Conservation (phyloP, 2,888 invertebrate genomes). For the Agrochola lychnidis region DNA sequence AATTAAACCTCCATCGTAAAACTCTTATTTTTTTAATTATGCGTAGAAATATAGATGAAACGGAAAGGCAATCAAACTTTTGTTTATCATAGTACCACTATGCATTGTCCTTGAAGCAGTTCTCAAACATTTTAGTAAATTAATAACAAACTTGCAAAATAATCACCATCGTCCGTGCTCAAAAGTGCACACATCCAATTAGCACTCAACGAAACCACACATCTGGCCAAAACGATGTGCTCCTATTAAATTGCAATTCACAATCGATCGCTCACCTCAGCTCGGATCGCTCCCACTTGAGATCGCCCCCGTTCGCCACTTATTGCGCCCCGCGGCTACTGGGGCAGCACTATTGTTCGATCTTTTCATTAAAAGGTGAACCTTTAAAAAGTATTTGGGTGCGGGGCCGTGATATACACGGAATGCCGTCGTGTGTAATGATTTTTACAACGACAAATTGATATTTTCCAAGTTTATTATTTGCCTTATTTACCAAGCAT, state of each 20-base stretch:
- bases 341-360: slow-evolving; percentile 68
- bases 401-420: slow-evolving; percentile 40
- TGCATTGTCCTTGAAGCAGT: too few species aligned
- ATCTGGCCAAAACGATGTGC: slow-evolving; percentile 63
- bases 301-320: slow-evolving; percentile 63
- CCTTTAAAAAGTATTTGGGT: slow-evolving; percentile 62
- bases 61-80: too few species aligned
- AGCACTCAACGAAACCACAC: slow-evolving; percentile 61
- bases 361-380: slow-evolving; percentile 67
- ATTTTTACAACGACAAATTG: slow-evolving; percentile 18
- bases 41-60: too few species aligned
- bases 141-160: neutral
- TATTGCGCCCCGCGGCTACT: slow-evolving; percentile 68
- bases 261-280: slow-evolving; percentile 64
- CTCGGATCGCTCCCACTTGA: slow-evolving; percentile 62
- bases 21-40: too few species aligned
- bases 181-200: slow-evolving; percentile 56
- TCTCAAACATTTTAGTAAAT: too few species aligned
- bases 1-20: too few species aligned
- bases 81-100: too few species aligned
- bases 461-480: neutral
- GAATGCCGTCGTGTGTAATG: slow-evolving; percentile 28
- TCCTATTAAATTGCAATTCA: slow-evolving; percentile 61
- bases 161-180: slow-evolving; percentile 5
- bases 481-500: too few species aligned